phyloP scores from a whole-genome alignment of 2,113 vertebrate species.

The Corvus moneduloides region DNA sequence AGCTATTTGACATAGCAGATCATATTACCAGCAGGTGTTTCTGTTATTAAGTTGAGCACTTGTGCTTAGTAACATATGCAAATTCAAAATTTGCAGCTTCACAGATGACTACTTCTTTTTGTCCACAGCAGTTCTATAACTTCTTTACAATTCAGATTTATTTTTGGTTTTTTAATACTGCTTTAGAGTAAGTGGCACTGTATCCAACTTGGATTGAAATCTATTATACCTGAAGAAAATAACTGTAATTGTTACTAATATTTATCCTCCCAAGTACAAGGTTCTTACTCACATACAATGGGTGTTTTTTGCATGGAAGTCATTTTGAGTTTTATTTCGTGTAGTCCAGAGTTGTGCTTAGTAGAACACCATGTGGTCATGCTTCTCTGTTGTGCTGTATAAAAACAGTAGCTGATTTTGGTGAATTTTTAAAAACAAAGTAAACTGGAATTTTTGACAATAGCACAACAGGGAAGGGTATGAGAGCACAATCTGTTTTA shows the following conservation, averaged over 20 bases:
- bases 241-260: neutral
- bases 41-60: neutral
- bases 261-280: neutral
- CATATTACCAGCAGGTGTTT: neutral
- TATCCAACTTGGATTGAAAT: neutral
- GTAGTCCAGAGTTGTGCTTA: neutral
- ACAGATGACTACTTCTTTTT: neutral
- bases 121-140: neutral
- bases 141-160: neutral
- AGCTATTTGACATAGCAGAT: neutral
- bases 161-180: neutral
- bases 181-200: neutral
- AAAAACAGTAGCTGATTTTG: neutral
- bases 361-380: neutral
- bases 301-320: neutral
- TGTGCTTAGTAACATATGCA: neutral
- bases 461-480: neutral
- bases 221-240: neutral
- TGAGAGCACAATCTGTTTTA: neutral
- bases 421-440: neutral
- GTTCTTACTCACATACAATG: neutral
- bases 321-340: neutral
- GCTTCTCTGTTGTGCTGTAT: neutral
- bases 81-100: neutral
- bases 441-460: neutral